A percentile compares a stretch with the other conserved stretches of the same genome.
phyloP scores from a whole-genome alignment of 2,113 vertebrate species.

The Passer domesticus region DNA sequence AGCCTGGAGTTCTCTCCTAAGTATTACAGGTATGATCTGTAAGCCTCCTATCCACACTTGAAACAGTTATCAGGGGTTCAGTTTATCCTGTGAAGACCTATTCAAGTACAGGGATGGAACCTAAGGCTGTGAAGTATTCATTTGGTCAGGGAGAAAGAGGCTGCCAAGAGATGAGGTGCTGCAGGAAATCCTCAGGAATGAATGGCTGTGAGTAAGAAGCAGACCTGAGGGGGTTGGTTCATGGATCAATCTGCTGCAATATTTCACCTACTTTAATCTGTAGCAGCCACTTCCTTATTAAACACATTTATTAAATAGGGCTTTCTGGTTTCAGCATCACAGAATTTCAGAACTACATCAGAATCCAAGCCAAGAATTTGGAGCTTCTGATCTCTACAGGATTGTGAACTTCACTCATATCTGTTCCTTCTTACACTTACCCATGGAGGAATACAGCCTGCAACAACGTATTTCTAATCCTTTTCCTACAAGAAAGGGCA shows the following conservation, averaged over 20 bases:
- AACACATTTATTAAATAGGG: not conserved
- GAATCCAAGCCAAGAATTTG: not conserved
- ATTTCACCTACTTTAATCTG: not conserved
- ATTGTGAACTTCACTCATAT: not conserved
- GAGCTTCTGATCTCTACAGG: not conserved
- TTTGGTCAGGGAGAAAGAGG: not conserved
- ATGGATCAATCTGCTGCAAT: not conserved
- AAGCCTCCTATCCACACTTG: not conserved
- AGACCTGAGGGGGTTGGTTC: not conserved
- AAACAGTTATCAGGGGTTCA: not conserved
- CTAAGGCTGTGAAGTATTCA: not conserved
- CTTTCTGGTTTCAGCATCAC: not conserved
- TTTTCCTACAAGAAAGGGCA: not conserved
- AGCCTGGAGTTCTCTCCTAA: not conserved
- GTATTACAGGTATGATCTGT: not conserved
- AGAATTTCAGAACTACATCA: not conserved
- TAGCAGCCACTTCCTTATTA: not conserved
- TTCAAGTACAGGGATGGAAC: not conserved
- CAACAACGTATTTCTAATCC: not conserved
- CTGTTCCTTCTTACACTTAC: not conserved
- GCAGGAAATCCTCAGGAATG: not conserved
- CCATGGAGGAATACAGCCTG: not conserved
- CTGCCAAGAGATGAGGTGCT: not conserved
- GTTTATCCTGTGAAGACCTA: not conserved
- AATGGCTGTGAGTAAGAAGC: not conserved